A percentile compares a stretch with the other conserved stretches of the same genome.
Evolutionary conservation across 1,140 invertebrate genomes (phyloP).

Genomic region (Saccostrea glomerata): DNA sequence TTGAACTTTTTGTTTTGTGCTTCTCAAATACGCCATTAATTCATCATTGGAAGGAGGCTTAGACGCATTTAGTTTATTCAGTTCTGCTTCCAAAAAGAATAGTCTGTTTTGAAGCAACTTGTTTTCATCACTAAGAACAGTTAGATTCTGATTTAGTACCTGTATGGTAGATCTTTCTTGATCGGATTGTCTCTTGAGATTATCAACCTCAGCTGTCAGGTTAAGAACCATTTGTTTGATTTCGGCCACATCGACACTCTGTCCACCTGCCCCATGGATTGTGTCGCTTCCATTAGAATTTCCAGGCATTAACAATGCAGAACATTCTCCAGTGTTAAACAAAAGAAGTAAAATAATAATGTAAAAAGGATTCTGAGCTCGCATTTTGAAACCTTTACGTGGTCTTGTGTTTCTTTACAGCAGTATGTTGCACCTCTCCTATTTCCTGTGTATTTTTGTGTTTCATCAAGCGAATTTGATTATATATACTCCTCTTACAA

Average conservation of each 20-base stretch:
- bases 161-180: too few relatives aligned
- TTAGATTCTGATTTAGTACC: too few relatives aligned
- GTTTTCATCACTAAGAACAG: background rate
- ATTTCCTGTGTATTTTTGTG: too few relatives aligned
- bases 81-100: slow-evolving; percentile 9
- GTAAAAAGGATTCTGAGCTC: background rate
- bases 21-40: background rate
- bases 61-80: background rate
- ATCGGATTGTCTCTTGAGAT: background rate
- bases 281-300: background rate
- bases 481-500: too few relatives aligned
- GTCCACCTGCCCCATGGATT: background rate
- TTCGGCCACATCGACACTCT: background rate
- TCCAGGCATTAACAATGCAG: background rate
- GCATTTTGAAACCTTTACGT: background rate
- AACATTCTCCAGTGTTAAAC: background rate
- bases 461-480: too few relatives aligned
- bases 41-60: background rate
- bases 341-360: background rate
- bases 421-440: too few relatives aligned
- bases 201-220: background rate
- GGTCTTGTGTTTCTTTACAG: too few relatives aligned
- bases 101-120: background rate
- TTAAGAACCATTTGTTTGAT: background rate
- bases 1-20: background rate